phyloP scores from a whole-genome alignment of 2,797 vertebrate species.

The Gadopsis marmoratus region DNA sequence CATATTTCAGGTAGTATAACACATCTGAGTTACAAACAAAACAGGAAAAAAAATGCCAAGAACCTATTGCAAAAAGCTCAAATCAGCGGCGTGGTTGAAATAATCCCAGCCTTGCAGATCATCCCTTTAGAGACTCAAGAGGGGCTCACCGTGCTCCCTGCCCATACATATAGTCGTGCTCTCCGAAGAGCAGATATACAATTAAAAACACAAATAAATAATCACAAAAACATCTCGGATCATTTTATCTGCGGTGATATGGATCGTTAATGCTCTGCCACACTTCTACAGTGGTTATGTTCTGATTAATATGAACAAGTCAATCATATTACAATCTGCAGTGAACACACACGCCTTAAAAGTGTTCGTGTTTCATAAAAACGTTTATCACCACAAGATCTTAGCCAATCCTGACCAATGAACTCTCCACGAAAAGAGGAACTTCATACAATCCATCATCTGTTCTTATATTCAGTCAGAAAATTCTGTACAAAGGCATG shows the following conservation, averaged over 20 bases:
- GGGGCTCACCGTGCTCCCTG: constrained; percentile 56
- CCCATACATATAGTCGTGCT: constrained; percentile 48
- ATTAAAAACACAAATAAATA: constrained; percentile 86
- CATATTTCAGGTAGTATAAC: constrained; percentile 81
- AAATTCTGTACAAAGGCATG: constrained; percentile 81
- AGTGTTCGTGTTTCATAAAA: constrained; percentile 69
- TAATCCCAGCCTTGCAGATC: constrained; percentile 72
- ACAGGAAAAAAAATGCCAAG: constrained; percentile 68
- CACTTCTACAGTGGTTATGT: constrained; percentile 77
- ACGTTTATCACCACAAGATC: constrained; percentile 40
- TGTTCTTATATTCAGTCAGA: constrained; percentile 60
- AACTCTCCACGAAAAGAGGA: constrained; percentile 55
- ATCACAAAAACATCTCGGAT: constrained; percentile 71
- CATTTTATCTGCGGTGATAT: constrained; percentile 60
- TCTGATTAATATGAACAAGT: constrained; percentile 68
- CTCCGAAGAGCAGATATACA: constrained; percentile 75
- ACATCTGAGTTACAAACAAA: constrained; percentile 73
- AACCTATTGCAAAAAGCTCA: constrained; percentile 78
- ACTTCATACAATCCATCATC: constrained; percentile 67
- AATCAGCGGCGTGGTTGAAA: constrained; percentile 64
- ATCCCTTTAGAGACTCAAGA: constrained; percentile 84
- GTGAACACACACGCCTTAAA: constrained; percentile 62
- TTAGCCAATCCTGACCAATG: constrained; percentile 48
- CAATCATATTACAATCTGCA: constrained; percentile 65
- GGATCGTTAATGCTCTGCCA: constrained; percentile 52